A percentile compares a stretch with the other conserved stretches of the same genome.
phyloP scores from a whole-genome alignment of 1,140 invertebrate species.

The Rhizoglyphus robini region DNA sequence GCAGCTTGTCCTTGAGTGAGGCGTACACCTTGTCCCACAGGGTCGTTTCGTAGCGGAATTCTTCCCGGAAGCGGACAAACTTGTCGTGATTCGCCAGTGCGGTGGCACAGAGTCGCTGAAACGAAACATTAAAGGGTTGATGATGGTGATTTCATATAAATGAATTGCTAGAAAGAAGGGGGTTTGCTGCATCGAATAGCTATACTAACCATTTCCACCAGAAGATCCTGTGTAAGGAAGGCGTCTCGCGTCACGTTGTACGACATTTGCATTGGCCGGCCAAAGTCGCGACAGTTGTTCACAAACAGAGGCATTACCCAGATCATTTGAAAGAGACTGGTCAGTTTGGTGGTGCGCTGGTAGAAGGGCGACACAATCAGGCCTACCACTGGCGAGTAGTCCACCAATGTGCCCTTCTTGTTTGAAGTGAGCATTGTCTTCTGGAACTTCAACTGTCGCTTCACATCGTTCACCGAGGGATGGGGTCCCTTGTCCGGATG shows the following conservation, averaged over 20 bases:
- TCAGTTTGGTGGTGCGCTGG: constrained; percentile 42
- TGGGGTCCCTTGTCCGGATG: constrained; percentile 74
- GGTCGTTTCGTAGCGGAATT: constrained; percentile 34
- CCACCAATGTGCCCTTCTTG: constrained; percentile 68
- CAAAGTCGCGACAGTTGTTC: constrained; percentile 73
- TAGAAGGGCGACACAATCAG: constrained; percentile 82
- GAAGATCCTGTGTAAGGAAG: constrained; percentile 60
- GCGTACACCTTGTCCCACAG: constrained; percentile 34
- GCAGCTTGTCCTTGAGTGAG: constrained; percentile 27
- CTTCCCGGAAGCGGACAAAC: constrained; percentile 57
- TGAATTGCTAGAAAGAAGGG: constrained; percentile 24
- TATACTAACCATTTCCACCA: constrained; percentile 54
- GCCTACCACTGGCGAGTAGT: constrained; percentile 80
- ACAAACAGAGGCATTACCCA: constrained; percentile 90
- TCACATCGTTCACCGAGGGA: constrained; percentile 74
- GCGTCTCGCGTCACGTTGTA: constrained; percentile 68
- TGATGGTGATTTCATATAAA: neutral
- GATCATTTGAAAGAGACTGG: constrained; percentile 54
- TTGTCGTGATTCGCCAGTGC: constrained; percentile 67
- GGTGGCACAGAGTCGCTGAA: constrained; percentile 59
- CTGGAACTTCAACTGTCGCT: constrained; percentile 84
- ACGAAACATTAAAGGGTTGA: constrained; percentile 21
- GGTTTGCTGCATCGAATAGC: constrained; percentile 5
- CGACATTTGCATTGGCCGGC: constrained; percentile 71
- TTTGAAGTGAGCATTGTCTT: constrained; percentile 51